These are phyloP conservation scores for Malacoctenus gilli DNA, from an alignment of 2,797 vertebrate genomes.

Conservation along the genomic window DNA sequence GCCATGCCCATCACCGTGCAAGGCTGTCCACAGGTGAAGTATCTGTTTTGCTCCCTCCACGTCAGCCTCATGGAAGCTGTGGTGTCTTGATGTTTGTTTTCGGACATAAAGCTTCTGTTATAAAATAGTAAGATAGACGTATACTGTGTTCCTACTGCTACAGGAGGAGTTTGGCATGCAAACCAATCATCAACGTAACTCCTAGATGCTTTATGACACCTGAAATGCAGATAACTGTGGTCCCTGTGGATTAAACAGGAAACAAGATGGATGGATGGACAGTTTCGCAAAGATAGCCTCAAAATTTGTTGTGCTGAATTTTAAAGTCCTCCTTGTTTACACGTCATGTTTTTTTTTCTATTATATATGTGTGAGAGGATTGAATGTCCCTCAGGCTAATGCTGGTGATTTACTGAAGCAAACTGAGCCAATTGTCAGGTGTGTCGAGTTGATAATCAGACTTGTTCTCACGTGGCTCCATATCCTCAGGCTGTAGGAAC, in stretches of 20 bases:
- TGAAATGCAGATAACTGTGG: no score
- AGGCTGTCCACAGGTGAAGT: constrained; percentile 88
- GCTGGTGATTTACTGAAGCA: constrained; percentile 17
- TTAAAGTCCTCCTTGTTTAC: no score
- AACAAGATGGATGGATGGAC: no score
- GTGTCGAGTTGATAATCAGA: constrained; percentile 1
- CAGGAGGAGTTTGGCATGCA: no score
- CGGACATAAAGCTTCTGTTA: neutral
- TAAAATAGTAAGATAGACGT: neutral
- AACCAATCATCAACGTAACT: no score
- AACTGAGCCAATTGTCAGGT: constrained; percentile 1
- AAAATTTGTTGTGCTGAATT: no score
- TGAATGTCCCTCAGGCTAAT: constrained; percentile 12
- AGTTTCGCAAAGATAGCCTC: no score
- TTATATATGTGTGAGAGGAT: neutral
- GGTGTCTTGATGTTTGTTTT: neutral
- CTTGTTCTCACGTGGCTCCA: constrained; percentile 15
- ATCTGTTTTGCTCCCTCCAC: neutral
- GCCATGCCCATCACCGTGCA: constrained; percentile 86
- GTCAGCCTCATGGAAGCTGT: neutral
- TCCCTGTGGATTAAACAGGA: no score
- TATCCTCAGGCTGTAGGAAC: constrained; percentile 10
- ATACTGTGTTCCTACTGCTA: no score
- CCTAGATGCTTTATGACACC: no score
- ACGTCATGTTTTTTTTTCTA: no score